Evolutionary conservation across 64 coral and sea anemone genomes (phyloP).

Genomic region (Catalaphyllia jardinei): DNA sequence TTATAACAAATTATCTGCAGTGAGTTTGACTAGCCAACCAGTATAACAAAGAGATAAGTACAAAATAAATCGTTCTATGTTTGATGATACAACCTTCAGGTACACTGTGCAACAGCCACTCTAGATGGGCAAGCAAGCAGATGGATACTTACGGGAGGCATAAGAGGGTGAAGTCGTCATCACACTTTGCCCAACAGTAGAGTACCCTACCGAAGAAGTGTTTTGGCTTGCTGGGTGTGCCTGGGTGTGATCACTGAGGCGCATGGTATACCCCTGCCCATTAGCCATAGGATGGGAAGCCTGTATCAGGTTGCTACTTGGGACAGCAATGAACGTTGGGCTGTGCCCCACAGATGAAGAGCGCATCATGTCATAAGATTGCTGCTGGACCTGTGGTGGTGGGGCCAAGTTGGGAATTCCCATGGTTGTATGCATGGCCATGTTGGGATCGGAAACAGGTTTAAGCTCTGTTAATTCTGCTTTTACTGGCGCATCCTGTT

Average conservation of each 20-base stretch:
- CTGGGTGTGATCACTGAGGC: conserved; percentile 2
- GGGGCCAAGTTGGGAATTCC: conserved; percentile 59
- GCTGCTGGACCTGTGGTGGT: conserved; percentile 59
- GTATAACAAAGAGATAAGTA: too few relatives aligned
- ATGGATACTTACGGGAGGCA: conserved; percentile 5
- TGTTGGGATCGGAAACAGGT: conserved; percentile 68
- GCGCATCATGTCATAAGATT: conserved; percentile 59
- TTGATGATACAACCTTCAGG: not conserved
- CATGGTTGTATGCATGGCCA: conserved; percentile 42
- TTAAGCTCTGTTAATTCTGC: conserved; percentile 87
- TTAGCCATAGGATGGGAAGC: conserved; percentile 18
- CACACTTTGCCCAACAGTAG: conserved; percentile 20
- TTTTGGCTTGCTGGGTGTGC: not conserved
- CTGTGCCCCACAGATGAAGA: conserved; percentile 37
- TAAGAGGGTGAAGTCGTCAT: conserved; percentile 42
- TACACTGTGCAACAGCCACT: not conserved
- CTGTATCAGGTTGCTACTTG: conserved; percentile 23
- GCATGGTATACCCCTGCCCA: conserved; percentile 42
- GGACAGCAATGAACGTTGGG: conserved; percentile 67
- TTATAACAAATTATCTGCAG: too few relatives aligned
- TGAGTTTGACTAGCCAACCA: too few relatives aligned
- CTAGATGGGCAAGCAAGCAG: not conserved
- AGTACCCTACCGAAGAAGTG: conserved; percentile 1
- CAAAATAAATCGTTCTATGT: too few relatives aligned
- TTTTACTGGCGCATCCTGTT: conserved; percentile 72